Percentiles rank a stretch among this genome's conserved stretches.
Conservation (phyloP, 1,140 invertebrate species). For the Saccostrea echinata region DNA sequence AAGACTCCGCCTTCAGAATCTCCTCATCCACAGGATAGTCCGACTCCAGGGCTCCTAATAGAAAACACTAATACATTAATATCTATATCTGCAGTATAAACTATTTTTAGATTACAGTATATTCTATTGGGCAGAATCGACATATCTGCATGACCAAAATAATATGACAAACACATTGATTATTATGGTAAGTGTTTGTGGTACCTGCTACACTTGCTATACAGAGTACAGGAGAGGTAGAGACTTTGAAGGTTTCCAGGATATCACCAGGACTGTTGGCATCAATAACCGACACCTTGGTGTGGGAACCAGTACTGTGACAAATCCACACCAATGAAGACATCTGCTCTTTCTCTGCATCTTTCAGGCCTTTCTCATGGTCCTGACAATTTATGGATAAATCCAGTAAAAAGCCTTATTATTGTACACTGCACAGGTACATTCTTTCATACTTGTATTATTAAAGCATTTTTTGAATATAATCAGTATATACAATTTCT, state of each 20-base stretch:
- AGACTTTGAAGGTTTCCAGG: conserved; percentile 96
- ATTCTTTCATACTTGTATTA: too few relatives aligned
- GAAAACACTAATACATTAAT: background rate
- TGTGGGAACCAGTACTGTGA: conserved; percentile 93
- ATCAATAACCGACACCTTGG: conserved; percentile 96
- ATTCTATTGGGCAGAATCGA: too few relatives aligned
- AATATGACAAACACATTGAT: too few relatives aligned
- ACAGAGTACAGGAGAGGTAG: conserved; percentile 94
- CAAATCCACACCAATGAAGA: conserved; percentile 99
- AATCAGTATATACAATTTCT: too few relatives aligned
- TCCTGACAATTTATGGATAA: conserved; percentile 79
- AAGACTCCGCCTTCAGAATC: conserved; percentile 72
- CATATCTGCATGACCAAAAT: too few relatives aligned
- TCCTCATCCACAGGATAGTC: conserved; percentile 82
- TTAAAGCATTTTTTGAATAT: too few relatives aligned
- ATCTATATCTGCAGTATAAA: too few relatives aligned
- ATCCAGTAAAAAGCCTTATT: background rate
- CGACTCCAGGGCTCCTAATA: conserved; percentile 82
- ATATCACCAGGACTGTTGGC: conserved; percentile 98
- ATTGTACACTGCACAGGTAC: too few relatives aligned
- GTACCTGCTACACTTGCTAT: conserved; percentile 94
- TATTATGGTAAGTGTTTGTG: background rate
- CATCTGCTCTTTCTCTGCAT: conserved; percentile 87
- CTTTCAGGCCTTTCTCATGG: conserved; percentile 84
- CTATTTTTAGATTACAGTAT: too few relatives aligned